Conservation (phyloP, 2,797 vertebrate genomes). For the Sebastolobus altivelis region DNA sequence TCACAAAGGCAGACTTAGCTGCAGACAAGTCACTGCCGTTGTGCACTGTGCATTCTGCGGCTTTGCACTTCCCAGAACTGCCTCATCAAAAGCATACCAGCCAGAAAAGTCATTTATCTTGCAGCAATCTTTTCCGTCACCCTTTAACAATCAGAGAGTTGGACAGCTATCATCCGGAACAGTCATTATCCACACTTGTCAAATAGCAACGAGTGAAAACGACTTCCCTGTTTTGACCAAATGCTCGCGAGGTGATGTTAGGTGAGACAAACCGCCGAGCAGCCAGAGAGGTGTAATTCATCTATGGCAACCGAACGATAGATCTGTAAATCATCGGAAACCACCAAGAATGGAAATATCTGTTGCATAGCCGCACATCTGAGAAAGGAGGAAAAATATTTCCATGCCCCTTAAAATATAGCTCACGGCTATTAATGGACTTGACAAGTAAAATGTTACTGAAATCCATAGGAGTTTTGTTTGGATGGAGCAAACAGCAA, state of each 20-base stretch:
- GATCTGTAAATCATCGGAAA: constrained; percentile 56
- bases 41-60: constrained; percentile 63
- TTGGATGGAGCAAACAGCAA: constrained; percentile 22
- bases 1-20: constrained; percentile 60
- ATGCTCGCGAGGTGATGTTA: constrained; percentile 21
- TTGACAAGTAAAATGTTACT: constrained; percentile 7
- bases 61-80: constrained; percentile 58
- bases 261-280: constrained; percentile 29
- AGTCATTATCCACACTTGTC: constrained; percentile 55
- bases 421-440: constrained; percentile 16
- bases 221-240: constrained; percentile 46
- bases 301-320: constrained; percentile 33
- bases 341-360: constrained; percentile 53
- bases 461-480: constrained; percentile 36
- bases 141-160: constrained; percentile 33
- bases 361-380: constrained; percentile 32
- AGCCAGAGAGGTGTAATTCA: constrained; percentile 39
- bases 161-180: constrained; percentile 49
- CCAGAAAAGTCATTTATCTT: constrained; percentile 71
- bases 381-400: constrained; percentile 45
- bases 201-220: constrained; percentile 63
- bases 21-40: constrained; percentile 59
- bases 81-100: constrained; percentile 76
- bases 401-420: constrained; percentile 44
- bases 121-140: constrained; percentile 46